Evolutionary conservation across 2,888 invertebrate species (phyloP).

Genomic region (Aricia artaxerxes): DNA sequence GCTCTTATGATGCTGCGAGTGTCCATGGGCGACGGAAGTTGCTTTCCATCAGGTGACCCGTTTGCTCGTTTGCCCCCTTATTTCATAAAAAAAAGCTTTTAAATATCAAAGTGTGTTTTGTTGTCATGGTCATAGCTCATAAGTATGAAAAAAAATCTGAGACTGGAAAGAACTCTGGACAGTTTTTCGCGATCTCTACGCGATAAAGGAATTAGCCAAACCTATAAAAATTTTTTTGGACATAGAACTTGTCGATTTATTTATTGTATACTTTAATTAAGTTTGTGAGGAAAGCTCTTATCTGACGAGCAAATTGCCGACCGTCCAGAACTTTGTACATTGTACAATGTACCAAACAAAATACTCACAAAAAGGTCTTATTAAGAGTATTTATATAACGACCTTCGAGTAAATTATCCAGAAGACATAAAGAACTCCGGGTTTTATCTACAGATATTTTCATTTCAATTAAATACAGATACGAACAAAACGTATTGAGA

Average conservation of each 20-base stretch:
- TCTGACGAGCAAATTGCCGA: background rate
- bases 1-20: too few relatives aligned
- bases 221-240: background rate
- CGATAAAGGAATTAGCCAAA: background rate
- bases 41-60: too few relatives aligned
- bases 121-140: too few relatives aligned
- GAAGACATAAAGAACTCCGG: constrained; percentile 52
- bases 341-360: background rate
- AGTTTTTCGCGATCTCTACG: too few relatives aligned
- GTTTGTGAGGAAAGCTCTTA: background rate
- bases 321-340: background rate
- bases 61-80: too few relatives aligned
- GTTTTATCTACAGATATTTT: constrained; percentile 44
- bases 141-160: too few relatives aligned
- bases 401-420: constrained; percentile 47
- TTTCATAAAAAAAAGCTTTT: too few relatives aligned
- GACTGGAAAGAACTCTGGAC: too few relatives aligned
- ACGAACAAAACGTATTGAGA: constrained; percentile 54
- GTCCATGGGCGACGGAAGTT: too few relatives aligned
- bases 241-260: background rate
- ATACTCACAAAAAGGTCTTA: constrained; percentile 6
- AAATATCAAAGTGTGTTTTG: too few relatives aligned
- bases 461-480: constrained; percentile 48
- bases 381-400: constrained; percentile 22
- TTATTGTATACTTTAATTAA: background rate